A percentile compares a stretch with the other conserved stretches of the same genome.
Conservation (phyloP, 2,113 vertebrate species). For the Ploceus nigricollis region DNA sequence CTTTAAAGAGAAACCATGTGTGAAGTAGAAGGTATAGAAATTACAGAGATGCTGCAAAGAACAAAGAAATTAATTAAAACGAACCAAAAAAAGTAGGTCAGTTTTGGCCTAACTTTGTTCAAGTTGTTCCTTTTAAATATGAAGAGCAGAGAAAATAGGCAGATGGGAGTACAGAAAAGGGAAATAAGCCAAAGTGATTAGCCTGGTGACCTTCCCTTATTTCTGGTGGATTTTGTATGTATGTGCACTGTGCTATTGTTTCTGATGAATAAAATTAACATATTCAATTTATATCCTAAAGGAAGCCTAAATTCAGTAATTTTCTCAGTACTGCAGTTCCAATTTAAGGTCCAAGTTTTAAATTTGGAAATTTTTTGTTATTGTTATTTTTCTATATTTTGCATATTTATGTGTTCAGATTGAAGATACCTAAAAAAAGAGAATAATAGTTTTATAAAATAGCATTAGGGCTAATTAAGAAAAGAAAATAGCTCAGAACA, state of each 20-base stretch:
- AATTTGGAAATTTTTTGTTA: slow-evolving; percentile 8
- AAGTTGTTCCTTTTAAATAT: slow-evolving; percentile 5
- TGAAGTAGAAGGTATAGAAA: not conserved
- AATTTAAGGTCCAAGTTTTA: not conserved
- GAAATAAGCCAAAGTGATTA: slow-evolving; percentile 60
- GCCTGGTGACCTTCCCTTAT: slow-evolving; percentile 23
- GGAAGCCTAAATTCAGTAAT: slow-evolving; percentile 11
- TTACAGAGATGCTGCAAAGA: not conserved
- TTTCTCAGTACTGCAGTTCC: not conserved
- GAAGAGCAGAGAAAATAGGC: slow-evolving; percentile 17
- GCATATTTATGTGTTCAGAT: not conserved
- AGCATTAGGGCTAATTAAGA: slow-evolving; percentile 28
- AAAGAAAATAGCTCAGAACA: slow-evolving; percentile 50
- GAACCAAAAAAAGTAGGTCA: not conserved
- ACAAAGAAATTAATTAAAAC: slow-evolving; percentile 16
- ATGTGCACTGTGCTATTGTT: slow-evolving; percentile 50
- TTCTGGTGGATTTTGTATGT: slow-evolving; percentile 50
- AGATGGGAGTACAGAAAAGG: slow-evolving; percentile 38
- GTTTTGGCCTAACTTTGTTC: not conserved
- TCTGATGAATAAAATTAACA: slow-evolving; percentile 64
- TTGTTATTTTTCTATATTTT: not conserved
- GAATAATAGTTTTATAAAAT: slow-evolving; percentile 13
- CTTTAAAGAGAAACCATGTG: not conserved
- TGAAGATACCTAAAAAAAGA: not conserved
- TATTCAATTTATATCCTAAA: slow-evolving; percentile 45